These are phyloP conservation scores for Hydropsyche betteni DNA, from an alignment of 2,888 invertebrate genomes.

Conservation along the genomic window DNA sequence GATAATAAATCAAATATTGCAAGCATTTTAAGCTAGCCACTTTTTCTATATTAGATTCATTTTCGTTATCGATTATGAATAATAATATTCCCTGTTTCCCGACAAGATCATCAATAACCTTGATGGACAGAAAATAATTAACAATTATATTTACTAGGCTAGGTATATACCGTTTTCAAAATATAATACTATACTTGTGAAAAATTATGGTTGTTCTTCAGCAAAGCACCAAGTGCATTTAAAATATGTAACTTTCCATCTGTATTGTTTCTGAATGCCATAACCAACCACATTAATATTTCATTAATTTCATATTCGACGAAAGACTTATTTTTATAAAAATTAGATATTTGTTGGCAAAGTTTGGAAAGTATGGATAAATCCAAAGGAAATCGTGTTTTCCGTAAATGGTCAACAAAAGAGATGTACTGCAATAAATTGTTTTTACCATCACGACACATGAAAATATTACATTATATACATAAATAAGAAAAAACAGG, in stretches of 20 bases:
- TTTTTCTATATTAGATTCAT: slow-evolving; percentile 32
- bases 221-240: background rate
- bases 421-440: too few relatives aligned
- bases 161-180: slow-evolving; percentile 46
- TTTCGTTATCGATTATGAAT: slow-evolving; percentile 55
- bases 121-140: slow-evolving; percentile 35
- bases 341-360: slow-evolving; percentile 60
- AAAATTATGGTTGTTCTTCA: background rate
- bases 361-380: slow-evolving; percentile 62
- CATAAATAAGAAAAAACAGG: too few relatives aligned
- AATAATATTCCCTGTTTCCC: slow-evolving; percentile 59
- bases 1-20: slow-evolving; percentile 41
- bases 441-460: too few relatives aligned
- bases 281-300: too few relatives aligned
- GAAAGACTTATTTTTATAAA: slow-evolving; percentile 55
- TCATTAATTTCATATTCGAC: too few relatives aligned
- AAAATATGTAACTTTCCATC: slow-evolving; percentile 55
- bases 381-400: slow-evolving; percentile 53
- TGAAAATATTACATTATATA: too few relatives aligned
- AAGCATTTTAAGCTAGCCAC: slow-evolving; percentile 46
- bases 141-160: too few relatives aligned
- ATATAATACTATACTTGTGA: slow-evolving; percentile 35
- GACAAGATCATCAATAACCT: slow-evolving; percentile 60
- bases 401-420: too few relatives aligned
- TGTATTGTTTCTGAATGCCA: too few relatives aligned